Evolutionary conservation across 2,888 invertebrate genomes (phyloP).

Genomic region (Koerneria pararmatus): DNA sequence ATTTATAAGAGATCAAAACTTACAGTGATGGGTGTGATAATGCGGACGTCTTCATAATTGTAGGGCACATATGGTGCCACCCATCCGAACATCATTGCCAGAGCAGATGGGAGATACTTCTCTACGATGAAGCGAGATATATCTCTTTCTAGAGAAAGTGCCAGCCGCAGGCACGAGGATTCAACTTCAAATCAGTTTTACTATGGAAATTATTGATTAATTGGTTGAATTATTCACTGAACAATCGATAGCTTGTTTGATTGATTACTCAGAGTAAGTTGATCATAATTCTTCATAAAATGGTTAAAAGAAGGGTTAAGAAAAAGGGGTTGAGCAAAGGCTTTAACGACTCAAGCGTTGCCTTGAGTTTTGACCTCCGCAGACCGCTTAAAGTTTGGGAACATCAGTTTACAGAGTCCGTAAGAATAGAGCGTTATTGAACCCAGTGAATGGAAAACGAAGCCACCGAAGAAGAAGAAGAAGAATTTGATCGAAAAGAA

Average conservation of each 20-base stretch:
- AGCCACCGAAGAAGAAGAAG: too few species aligned
- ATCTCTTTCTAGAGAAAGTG: conserved; percentile 50
- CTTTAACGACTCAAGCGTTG: too few species aligned
- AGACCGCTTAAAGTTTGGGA: too few species aligned
- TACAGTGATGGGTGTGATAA: conserved; percentile 59
- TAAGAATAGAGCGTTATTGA: too few species aligned
- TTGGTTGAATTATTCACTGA: neutral
- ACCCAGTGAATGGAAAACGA: too few species aligned
- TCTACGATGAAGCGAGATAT: conserved; percentile 54
- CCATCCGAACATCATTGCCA: conserved; percentile 56
- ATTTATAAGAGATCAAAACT: neutral
- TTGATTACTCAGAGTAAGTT: conserved; percentile 3
- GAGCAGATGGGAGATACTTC: conserved; percentile 42
- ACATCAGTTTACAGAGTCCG: too few species aligned
- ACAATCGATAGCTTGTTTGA: conserved; percentile 4
- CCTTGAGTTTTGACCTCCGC: too few species aligned
- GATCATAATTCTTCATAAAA: too few species aligned
- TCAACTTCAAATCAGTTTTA: conserved; percentile 39
- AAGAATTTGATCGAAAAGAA: too few species aligned
- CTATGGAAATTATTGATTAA: too few species aligned
- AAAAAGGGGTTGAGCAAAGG: too few species aligned
- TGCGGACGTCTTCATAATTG: conserved; percentile 58
- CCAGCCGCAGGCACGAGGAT: conserved; percentile 52
- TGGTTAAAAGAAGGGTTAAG: too few species aligned
- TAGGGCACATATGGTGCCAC: conserved; percentile 57